Percentiles rank a stretch among this genome's conserved stretches.
These are phyloP conservation scores for Pammene aurita DNA, from an alignment of 2,888 invertebrate genomes.

Conservation along the genomic window DNA sequence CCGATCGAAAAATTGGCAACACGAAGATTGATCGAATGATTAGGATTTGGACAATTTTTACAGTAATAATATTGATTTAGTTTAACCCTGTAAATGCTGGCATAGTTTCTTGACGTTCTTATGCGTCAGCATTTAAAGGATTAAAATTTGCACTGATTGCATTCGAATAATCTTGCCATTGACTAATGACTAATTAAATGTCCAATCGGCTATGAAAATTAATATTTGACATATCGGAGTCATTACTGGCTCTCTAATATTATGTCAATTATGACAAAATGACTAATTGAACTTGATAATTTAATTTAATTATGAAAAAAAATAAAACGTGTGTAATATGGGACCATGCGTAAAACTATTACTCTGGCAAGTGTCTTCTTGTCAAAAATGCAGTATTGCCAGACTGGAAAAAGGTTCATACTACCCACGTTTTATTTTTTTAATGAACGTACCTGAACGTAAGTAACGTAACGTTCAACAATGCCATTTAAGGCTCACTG, in stretches of 20 bases:
- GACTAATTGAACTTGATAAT: slow-evolving; percentile 15
- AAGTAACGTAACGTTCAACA: slow-evolving; percentile 18
- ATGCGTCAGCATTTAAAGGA: background rate
- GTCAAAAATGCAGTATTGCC: background rate
- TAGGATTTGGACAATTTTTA: slow-evolving; percentile 36
- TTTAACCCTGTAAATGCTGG: slow-evolving; percentile 9
- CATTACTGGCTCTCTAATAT: slow-evolving; percentile 20
- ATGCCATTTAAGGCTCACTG: slow-evolving; percentile 17
- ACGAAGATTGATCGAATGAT: slow-evolving; percentile 48
- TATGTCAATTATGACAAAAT: slow-evolving; percentile 19
- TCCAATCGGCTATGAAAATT: slow-evolving; percentile 25
- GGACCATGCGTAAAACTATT: too few species aligned
- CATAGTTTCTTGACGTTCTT: background rate
- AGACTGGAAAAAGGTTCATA: background rate
- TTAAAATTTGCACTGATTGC: slow-evolving; percentile 32
- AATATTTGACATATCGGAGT: slow-evolving; percentile 5
- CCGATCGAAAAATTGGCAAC: slow-evolving; percentile 40
- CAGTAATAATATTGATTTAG: slow-evolving; percentile 10
- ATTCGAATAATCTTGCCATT: slow-evolving; percentile 65
- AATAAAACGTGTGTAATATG: slow-evolving; percentile 1
- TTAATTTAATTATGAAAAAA: background rate
- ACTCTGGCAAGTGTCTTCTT: too few species aligned
- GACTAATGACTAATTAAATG: slow-evolving; percentile 25
- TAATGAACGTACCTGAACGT: slow-evolving; percentile 54
- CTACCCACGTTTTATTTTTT: slow-evolving; percentile 40